Evolutionary conservation across 2,113 vertebrate genomes (phyloP), one percentile per base, ranked within the genome.

Genomic region (Cranoglanis bouderius): DNA sequence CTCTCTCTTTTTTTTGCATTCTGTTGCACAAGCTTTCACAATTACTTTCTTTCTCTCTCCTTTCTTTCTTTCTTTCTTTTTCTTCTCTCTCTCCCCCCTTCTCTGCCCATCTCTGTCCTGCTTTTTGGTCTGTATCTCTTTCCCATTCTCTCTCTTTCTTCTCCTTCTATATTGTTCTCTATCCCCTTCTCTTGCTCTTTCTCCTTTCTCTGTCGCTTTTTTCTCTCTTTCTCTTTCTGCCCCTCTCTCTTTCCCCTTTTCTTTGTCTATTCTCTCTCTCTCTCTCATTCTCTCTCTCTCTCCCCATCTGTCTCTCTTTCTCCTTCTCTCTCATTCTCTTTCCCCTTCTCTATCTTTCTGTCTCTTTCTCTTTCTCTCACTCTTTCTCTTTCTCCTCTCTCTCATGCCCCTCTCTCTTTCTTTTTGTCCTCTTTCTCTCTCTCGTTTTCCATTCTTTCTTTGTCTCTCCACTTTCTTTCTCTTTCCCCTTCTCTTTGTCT

Each of bases 401-500:
- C 13, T 6, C 4, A 16, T 2, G 0, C 0, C 13, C 3, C 14
- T 7, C 6, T 65, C 9, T 0, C 29, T 19, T 3, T 21, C 24
- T n/a, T 2, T 29, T 1, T 43, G 14, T n/a, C 18, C 29, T 43
- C 26, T 38, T 1, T 4, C 43, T 18, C 40, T 18, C 19, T 24
- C 9, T 26, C 6, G 4, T 16, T 14, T 19, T 4, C 6, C 2
- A 5, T 1, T 70, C 35, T 72, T 2, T 18, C 35, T 40, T 8
- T 5, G 18, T 38, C 40, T 24, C 38, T 40, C 18, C 4, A 19
- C 26, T 26, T 46, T 51, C 65, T 38, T 16, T 55, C 49, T 40
- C 32, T 4, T 24, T n/a, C 26, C 51, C 13, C 12, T 53, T 16
- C 14, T 57, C 19, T 57, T 3, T 38, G 19, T 29, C 67, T 59